phyloP scores from a whole-genome alignment of 2,888 invertebrate genomes.

The Pterobdella sp. region DNA sequence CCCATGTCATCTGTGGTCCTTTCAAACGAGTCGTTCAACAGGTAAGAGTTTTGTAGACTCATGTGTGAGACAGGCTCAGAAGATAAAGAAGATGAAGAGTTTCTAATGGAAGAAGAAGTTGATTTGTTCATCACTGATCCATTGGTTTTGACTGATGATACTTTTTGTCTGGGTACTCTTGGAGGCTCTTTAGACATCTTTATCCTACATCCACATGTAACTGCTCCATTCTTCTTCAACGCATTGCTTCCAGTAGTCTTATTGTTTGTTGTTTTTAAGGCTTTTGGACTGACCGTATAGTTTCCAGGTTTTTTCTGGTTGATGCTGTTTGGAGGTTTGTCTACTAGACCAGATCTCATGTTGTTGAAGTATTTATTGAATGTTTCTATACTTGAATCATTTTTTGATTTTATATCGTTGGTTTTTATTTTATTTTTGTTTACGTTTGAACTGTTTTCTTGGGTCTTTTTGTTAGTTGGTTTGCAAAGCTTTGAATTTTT shows the following conservation, averaged over 20 bases:
- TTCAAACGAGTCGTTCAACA: not conserved
- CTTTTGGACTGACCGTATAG: not conserved
- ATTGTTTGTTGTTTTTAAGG: not conserved
- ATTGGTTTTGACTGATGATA: not conserved
- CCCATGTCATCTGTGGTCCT: conserved; percentile 4
- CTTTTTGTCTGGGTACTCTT: not conserved
- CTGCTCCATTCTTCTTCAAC: not conserved
- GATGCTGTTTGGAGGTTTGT: not conserved
- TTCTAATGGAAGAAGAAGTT: conserved; percentile 2
- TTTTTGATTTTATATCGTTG: not conserved
- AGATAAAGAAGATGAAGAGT: not conserved
- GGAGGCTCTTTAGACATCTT: not conserved
- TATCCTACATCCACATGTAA: not conserved
- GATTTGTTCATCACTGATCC: conserved; percentile 11
- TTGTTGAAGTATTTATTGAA: not conserved
- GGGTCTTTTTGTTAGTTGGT: not conserved
- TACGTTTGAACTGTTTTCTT: not conserved
- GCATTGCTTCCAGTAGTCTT: not conserved
- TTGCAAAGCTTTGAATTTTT: not conserved
- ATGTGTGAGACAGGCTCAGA: not conserved
- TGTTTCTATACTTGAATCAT: not conserved
- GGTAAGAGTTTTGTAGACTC: not conserved
- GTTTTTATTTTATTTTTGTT: not conserved
- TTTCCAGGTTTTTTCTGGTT: not conserved
- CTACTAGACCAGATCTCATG: too few species aligned